Evolutionary conservation across 2,888 invertebrate genomes (phyloP), one percentile per base, ranked within the genome.

Genomic region (Amphipoea lucens): DNA sequence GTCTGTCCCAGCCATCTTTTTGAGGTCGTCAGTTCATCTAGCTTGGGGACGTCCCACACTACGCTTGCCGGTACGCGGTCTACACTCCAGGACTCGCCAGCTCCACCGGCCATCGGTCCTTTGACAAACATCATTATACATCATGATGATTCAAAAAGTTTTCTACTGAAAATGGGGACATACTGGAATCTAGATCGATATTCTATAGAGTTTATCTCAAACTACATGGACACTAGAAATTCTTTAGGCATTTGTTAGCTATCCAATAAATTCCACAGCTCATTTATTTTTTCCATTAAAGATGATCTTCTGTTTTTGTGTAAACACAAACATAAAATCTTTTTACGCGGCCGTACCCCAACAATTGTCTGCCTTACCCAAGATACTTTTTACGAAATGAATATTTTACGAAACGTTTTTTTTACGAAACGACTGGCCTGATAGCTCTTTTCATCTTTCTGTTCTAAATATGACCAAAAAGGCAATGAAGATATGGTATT

Each of bases 381-480:
- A 60, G 23, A 74, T 63, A 40, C 40, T 23, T 48, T 48, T 48
- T 12, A 42, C 6, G 6, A 42, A 42, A 42, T 4, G 42, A 42
- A 4, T 42, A 6, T 78, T 54, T 78, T 11, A 45, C 23, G 29
- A 42, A 81, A 72, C 29, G 74, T n/a, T n/a, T n/a, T 42, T 78
- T 54, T 78, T 11, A 45, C 23, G 29, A 42, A 81, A 72, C 29
- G 74, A 40, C 57, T 14, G 17, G 11, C 51, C 63, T 60, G 40
- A 51, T 9, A 29, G n/a, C 1, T 75, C 67, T 68, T 68, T 74
- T 72, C 42, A 60, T 85, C 60, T 71, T 45, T 67, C 57, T 36
- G 17, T 54, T 71, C 51, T 20, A 17, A 68, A 45, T 63, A 60
- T 65, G n/a, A 60, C 57, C 40, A 14, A n/a, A 72, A 62, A 51